Conservation (phyloP, 2,797 vertebrate genomes). For the Anguilla megastoma region DNA sequence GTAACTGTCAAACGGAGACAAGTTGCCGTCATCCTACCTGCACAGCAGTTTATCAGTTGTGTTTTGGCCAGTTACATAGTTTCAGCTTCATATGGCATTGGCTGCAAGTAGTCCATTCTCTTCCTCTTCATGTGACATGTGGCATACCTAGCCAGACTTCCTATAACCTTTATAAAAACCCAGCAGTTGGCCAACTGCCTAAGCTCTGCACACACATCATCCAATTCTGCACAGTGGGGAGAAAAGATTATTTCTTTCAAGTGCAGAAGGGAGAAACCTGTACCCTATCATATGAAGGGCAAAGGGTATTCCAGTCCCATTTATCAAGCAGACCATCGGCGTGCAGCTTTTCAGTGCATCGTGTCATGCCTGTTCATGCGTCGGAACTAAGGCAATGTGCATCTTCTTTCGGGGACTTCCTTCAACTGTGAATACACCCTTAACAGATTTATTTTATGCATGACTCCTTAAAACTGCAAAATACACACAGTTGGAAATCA, state of each 20-base stretch:
- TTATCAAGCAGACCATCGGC: background rate
- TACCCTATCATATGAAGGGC: background rate
- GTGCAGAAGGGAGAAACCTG: background rate
- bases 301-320: background rate
- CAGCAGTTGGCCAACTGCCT: background rate
- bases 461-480: background rate
- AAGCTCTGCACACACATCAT: background rate
- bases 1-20: background rate
- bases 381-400: background rate
- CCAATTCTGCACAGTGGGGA: background rate
- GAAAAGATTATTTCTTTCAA: background rate
- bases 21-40: background rate
- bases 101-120: background rate
- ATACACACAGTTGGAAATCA: background rate
- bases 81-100: background rate
- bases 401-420: background rate
- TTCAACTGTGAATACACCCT: background rate
- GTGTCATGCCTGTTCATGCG: background rate
- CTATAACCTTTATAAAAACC: constrained; percentile 5
- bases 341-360: background rate
- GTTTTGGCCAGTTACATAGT: background rate
- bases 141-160: background rate
- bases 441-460: background rate
- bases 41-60: background rate
- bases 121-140: background rate